Evolutionary conservation across 2,113 vertebrate species (phyloP), one percentile per base, ranked within the genome.

Genomic region (Mohoua ochrocephala): DNA sequence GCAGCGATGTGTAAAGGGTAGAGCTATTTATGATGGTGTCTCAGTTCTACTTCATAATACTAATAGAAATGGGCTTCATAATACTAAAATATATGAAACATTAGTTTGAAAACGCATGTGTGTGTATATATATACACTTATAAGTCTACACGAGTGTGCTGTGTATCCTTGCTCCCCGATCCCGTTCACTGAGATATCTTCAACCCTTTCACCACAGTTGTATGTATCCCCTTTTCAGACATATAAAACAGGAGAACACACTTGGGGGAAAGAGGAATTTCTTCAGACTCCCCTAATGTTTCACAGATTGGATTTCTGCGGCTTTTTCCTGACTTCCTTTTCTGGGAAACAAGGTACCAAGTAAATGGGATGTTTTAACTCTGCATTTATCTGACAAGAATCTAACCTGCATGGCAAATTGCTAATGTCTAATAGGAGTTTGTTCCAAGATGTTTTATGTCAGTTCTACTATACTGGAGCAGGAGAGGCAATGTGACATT

Each of bases 161-260:
- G 11, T 61, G 49, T 80, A 47, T 93, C 74, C 17, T 92, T 95
- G 60, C 67, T 94, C 47, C 42, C 49, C 27, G 33, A 1, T 67
- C 13, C 19, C 37, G 5, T 54, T 93, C 59, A 35, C 17, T 65
- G 56, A 86, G 60, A 87, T 94, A 69, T 63, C 67, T 91, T 96
- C 68, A 80, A 74, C 64, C 18, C 41, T 95, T 97, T 97, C 89
- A 92, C 96, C 81, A 96, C 95, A 96, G 74, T 56, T 90, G 44
- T 60, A 49, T 87, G 41, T 50, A 96, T 97, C 88, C 54, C 53
- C 56, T 93, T 97, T 96, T 97, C 95, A 98, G 97, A 97, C 96
- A 89, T 95, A 97, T 98, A 98, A 98, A 98, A 98, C 89, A 97
- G 81, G 97, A 98, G 97, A 98, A 98, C 95, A 97, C 98, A 97